phyloP scores from a whole-genome alignment of 2,113 vertebrate species.

The Syngnathus typhle region DNA sequence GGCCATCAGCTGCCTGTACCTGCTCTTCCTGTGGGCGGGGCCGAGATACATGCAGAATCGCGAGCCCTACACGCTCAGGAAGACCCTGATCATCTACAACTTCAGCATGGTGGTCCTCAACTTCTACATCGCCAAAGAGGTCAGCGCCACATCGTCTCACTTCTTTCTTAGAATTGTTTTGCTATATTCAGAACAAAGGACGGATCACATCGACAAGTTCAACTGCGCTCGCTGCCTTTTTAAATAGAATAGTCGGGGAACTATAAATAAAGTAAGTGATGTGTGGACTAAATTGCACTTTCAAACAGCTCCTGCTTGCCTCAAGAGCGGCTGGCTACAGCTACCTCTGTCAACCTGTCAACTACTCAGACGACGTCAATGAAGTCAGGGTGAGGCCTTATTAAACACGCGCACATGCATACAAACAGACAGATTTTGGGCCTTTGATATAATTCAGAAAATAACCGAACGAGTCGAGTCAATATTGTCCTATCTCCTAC shows the following conservation, averaged over 20 bases:
- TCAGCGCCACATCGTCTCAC: constrained; percentile 43
- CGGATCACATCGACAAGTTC: background rate
- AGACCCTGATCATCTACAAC: constrained; percentile 92
- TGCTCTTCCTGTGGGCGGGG: constrained; percentile 93
- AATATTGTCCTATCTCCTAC: too few relatives aligned
- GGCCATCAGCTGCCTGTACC: constrained; percentile 89
- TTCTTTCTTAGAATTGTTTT: background rate
- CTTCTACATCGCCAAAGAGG: constrained; percentile 99
- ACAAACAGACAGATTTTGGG: background rate
- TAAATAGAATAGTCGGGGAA: background rate
- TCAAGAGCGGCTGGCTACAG: constrained; percentile 92
- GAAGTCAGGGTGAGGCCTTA: constrained; percentile 90
- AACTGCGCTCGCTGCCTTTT: background rate
- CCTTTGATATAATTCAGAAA: background rate
- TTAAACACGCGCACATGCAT: background rate
- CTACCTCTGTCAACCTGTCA: constrained; percentile 94
- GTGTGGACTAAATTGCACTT: background rate
- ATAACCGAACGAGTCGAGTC: too few relatives aligned
- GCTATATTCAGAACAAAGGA: background rate
- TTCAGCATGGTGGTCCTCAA: constrained; percentile 99
- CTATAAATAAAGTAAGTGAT: background rate
- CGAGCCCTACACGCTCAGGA: constrained; percentile 87
- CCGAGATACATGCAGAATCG: constrained; percentile 93
- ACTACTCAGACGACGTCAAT: constrained; percentile 89
- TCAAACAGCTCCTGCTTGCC: constrained; percentile 83